A percentile compares a stretch with the other conserved stretches of the same genome.
Conservation (phyloP, 2,797 vertebrate genomes). For the Cichlasoma orientale region DNA sequence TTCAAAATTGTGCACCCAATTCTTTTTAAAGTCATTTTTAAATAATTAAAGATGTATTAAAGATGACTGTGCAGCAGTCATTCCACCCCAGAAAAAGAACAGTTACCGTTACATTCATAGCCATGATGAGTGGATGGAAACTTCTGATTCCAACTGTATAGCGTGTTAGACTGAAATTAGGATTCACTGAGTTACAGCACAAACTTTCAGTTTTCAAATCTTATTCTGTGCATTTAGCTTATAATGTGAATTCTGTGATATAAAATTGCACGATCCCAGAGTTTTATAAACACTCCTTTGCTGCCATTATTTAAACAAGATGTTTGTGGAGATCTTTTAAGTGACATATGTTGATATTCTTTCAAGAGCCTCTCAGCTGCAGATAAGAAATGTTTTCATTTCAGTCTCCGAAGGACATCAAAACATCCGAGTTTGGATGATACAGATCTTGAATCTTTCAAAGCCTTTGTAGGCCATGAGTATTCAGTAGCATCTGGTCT, state of each 20-base stretch:
- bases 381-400: background rate
- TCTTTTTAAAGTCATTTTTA: too few species aligned
- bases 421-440: background rate
- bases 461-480: background rate
- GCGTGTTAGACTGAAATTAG: background rate
- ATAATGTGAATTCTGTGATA: background rate
- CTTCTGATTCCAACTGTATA: too few species aligned
- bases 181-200: background rate
- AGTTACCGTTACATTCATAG: too few species aligned
- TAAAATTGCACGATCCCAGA: background rate
- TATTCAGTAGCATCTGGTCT: background rate
- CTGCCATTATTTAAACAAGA: background rate
- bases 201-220: background rate
- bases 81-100: too few species aligned
- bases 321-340: background rate
- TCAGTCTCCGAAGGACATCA: background rate
- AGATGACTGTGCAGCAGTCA: too few species aligned
- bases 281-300: background rate
- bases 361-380: background rate
- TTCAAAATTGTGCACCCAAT: too few species aligned
- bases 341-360: background rate
- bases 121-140: background rate
- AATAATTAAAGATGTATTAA: too few species aligned
- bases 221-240: background rate
- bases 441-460: background rate